A percentile compares a stretch with the other conserved stretches of the same genome.
Evolutionary conservation across 2,888 invertebrate genomes (phyloP).

Genomic region (Pardosa pseudoannulata): DNA sequence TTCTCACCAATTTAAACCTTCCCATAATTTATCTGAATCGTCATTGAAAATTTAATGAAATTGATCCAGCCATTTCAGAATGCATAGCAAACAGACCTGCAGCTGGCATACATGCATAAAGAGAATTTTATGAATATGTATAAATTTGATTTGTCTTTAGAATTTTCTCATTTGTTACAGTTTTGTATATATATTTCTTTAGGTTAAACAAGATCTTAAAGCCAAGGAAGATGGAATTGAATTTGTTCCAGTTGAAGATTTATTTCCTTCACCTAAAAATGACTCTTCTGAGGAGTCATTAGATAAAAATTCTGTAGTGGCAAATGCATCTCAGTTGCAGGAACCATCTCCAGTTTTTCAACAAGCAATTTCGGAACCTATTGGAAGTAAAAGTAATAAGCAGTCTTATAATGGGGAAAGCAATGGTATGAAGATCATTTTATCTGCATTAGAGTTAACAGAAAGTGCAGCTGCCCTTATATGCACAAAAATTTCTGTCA

Average conservation of each 20-base stretch:
- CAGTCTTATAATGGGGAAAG: not conserved
- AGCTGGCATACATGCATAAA: no score
- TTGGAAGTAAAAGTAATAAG: not conserved
- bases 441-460: conserved; percentile 76
- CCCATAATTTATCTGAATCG: no score
- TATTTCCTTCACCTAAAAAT: conserved; percentile 16
- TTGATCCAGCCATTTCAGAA: no score
- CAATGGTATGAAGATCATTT: conserved; percentile 77
- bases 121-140: no score
- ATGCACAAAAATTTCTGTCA: conserved; percentile 75
- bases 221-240: conserved; percentile 77
- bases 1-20: no score
- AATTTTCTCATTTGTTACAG: no score
- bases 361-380: not conserved
- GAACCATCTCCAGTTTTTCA: not conserved
- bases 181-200: not conserved
- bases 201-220: conserved; percentile 76
- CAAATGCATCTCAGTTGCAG: not conserved
- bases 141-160: no score
- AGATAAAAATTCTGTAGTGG: not conserved
- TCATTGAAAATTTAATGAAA: no score
- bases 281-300: not conserved
- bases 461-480: conserved; percentile 76
- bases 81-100: no score
- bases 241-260: conserved; percentile 75